A percentile compares a stretch with the other conserved stretches of the same genome.
Evolutionary conservation across 2,888 invertebrate genomes (phyloP).

Genomic region (Leptarthrus brevirostris): DNA sequence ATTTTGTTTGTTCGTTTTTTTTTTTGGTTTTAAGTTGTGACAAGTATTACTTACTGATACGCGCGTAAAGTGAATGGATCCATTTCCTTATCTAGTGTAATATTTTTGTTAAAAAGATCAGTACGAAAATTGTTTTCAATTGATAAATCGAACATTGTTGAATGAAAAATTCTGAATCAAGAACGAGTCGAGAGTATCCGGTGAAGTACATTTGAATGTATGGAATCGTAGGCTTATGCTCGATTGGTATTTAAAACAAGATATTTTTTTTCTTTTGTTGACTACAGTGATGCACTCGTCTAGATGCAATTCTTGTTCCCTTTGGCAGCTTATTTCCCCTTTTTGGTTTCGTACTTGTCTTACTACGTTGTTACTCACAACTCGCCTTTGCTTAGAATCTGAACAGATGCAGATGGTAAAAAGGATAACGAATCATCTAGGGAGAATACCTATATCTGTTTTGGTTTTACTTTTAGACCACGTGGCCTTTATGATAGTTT

Average conservation of each 20-base stretch:
- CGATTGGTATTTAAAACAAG: constrained; percentile 29
- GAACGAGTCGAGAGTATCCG: no score
- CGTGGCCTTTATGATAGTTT: no score
- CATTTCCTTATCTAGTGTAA: not conserved
- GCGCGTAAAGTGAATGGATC: constrained; percentile 21
- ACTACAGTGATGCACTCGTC: constrained; percentile 25
- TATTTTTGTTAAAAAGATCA: not conserved
- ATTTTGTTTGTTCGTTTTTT: constrained; percentile 7
- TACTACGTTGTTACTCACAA: not conserved
- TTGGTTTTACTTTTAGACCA: no score
- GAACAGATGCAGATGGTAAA: constrained; percentile 15
- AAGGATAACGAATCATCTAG: not conserved
- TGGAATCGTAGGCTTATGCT: not conserved
- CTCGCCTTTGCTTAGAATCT: not conserved
- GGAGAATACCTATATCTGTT: no score
- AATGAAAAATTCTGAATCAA: not conserved
- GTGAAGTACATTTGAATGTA: no score
- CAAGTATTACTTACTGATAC: no score
- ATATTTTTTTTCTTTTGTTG: not conserved
- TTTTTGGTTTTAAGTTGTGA: no score
- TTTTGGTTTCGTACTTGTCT: not conserved
- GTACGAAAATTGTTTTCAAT: not conserved
- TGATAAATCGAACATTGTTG: not conserved
- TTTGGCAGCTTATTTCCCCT: constrained; percentile 1
- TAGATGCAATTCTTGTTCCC: constrained; percentile 31